Evolutionary conservation across 2,113 vertebrate genomes (phyloP).

Genomic region (Felis chaus): DNA sequence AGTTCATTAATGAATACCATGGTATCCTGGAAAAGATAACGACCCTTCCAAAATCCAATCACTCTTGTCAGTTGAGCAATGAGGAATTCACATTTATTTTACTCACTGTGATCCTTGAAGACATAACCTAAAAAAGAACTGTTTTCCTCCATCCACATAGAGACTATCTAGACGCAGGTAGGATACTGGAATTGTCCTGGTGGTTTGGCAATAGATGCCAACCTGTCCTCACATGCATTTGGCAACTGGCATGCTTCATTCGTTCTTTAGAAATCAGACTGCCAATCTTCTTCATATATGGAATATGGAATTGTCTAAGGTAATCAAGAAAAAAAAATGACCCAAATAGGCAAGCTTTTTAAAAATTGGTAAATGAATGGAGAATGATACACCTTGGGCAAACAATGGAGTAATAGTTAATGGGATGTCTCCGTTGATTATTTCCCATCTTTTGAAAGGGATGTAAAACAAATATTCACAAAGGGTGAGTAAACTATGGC

Average conservation of each 20-base stretch:
- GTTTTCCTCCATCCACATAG: neutral
- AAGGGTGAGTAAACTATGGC: neutral
- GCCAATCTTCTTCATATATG: neutral
- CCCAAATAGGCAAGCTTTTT: neutral
- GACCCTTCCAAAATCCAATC: conserved; percentile 54
- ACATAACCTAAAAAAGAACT: neutral
- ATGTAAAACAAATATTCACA: neutral
- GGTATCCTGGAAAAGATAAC: conserved; percentile 59
- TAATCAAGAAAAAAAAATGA: neutral
- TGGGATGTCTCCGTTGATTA: neutral
- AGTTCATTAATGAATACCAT: conserved; percentile 45
- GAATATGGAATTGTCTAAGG: neutral
- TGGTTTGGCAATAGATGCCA: neutral
- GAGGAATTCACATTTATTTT: neutral
- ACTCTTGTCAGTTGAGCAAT: neutral
- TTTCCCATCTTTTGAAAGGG: neutral
- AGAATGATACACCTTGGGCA: neutral
- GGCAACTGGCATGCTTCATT: neutral
- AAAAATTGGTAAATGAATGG: neutral
- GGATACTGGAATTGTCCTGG: neutral
- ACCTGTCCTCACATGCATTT: neutral
- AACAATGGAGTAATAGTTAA: neutral
- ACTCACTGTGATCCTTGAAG: conserved; percentile 6
- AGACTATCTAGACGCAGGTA: neutral
- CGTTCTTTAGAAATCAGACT: neutral